Base-by-base conservation (phyloP, 1,140 invertebrate genomes). In the Bombus fervidus region DNA sequence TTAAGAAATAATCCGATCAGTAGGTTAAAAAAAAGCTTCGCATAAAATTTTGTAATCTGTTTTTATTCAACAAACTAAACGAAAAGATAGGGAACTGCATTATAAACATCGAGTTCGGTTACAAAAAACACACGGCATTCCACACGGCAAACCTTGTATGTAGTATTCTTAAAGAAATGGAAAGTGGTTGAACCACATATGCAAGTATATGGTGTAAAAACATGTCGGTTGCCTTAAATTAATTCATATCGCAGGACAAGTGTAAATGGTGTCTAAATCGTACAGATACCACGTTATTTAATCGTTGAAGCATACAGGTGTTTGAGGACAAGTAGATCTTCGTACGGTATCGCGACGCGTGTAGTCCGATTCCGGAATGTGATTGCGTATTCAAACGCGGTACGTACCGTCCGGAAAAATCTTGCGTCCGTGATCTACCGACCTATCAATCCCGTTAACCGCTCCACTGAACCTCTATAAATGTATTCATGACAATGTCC, bases 351-450 rank as follows among this genome's bases (percentile, higher is more conserved):
- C 41, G 31, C 39, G 53, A 68, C n/a, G 8, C 83, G 64, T 43
- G 75, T 43, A 81, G n/a, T 71, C 41, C 28, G 64, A 85, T 86
- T 66, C 73, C 39, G 57, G 85, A 87, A 90, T 64, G 66, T 57
- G 66, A 90, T 88, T 88, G 73, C n/a, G 82, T 90, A 90, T 90
- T 90, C 89, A 77, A n/a, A 86, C 41, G 13, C 39, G 28, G 62
- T 86, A 78, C 75, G 66, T 28, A 47, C 34, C 39, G 83, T 47
- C 85, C 80, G 89, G 88, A 84, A 90, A 90, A 88, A 90, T 90
- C 72, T 80, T 39, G 47, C 34, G 47, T 87, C 69, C 68, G 75
- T 85, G 79, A 88, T 83, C 81, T 80, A 87, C 75, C 59, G 31
- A 31, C 37, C 74, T 71, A 82, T 81, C 68, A 41, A 84, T 90